Evolutionary conservation across 2,113 vertebrate genomes (phyloP).

Genomic region (Eubucco bourcierii): DNA sequence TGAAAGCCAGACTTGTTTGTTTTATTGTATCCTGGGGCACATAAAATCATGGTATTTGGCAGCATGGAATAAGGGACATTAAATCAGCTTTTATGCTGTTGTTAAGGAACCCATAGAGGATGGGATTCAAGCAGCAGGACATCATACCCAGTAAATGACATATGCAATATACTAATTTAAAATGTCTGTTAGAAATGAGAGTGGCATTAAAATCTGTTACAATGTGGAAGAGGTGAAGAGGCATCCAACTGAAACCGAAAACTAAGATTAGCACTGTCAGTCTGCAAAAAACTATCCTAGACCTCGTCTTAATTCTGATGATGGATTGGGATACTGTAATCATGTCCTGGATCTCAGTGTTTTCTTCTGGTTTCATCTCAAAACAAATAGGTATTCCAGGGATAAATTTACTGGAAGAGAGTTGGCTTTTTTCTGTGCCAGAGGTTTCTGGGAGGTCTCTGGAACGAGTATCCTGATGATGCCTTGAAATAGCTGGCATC

Average conservation of each 20-base stretch:
- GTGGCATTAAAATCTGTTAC: constrained; percentile 84
- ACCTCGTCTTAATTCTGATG: constrained; percentile 75
- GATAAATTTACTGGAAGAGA: constrained; percentile 71
- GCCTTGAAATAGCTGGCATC: constrained; percentile 72
- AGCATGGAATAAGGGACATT: constrained; percentile 78
- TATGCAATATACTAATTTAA: constrained; percentile 85
- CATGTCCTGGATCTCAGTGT: constrained; percentile 64
- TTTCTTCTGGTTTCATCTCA: constrained; percentile 80
- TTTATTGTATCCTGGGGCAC: constrained; percentile 12
- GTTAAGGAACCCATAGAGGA: constrained; percentile 85
- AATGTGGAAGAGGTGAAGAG: constrained; percentile 84
- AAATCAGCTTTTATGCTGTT: constrained; percentile 84
- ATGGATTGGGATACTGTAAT: constrained; percentile 71
- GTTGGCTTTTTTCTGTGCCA: constrained; percentile 69
- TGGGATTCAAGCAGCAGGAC: constrained; percentile 86
- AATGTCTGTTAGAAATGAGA: constrained; percentile 84
- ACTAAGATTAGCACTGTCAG: constrained; percentile 80
- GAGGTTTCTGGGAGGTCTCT: constrained; percentile 56
- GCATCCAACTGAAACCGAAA: constrained; percentile 86
- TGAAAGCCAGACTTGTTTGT: constrained; percentile 12
- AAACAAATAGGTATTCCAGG: constrained; percentile 82
- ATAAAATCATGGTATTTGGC: constrained; percentile 72
- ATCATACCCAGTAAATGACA: constrained; percentile 85
- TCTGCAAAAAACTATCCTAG: constrained; percentile 80
- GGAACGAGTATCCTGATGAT: constrained; percentile 48